A percentile compares a stretch with the other conserved stretches of the same genome.
Conservation (phyloP, 2,888 invertebrate genomes). For the Aphodius granarius region DNA sequence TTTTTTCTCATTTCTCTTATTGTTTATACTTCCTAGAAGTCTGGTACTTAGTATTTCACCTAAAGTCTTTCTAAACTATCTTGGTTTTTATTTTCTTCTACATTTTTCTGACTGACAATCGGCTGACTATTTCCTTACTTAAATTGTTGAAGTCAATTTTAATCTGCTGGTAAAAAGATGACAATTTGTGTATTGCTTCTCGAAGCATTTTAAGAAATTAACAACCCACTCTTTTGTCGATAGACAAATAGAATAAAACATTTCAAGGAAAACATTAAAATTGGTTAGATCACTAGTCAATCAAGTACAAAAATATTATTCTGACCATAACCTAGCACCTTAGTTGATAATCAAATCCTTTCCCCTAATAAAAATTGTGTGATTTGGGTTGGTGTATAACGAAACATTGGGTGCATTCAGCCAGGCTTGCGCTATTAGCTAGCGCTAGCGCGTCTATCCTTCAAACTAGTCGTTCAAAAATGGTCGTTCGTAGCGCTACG, state of each 20-base stretch:
- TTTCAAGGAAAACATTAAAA: neutral
- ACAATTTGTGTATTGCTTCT: neutral
- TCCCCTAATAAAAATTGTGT: too few species aligned
- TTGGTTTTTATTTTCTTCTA: neutral
- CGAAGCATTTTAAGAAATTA: neutral
- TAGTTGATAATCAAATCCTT: neutral
- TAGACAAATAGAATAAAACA: too few species aligned
- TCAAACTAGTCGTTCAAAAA: too few species aligned
- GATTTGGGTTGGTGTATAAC: too few species aligned
- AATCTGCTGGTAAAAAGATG: neutral
- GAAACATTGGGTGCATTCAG: too few species aligned
- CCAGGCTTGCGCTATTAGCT: too few species aligned
- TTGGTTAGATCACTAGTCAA: neutral
- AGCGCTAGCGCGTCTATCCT: too few species aligned
- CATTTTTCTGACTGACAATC: neutral
- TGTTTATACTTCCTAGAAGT: neutral
- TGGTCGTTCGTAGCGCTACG: too few species aligned
- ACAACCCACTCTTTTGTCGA: too few species aligned
- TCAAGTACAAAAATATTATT: neutral
- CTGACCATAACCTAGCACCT: neutral
- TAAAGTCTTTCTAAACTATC: neutral
- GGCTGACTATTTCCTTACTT: neutral
- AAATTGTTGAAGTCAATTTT: neutral
- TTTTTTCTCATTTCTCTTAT: slow-evolving; percentile 6
- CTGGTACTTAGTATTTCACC: neutral